Conservation (phyloP, 2,797 vertebrate genomes). For the Darevskia mixta region DNA sequence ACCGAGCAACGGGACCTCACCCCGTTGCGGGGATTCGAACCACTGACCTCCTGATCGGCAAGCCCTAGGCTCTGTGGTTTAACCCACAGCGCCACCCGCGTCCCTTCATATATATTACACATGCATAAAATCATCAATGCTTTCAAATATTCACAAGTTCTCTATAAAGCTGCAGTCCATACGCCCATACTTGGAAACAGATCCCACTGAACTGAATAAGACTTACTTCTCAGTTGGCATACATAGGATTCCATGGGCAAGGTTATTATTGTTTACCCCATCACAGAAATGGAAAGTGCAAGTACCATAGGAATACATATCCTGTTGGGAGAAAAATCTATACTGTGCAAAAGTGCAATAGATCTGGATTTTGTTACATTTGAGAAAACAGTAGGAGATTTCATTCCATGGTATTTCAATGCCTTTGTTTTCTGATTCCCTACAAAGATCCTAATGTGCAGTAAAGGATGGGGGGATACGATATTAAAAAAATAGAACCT, state of each 20-base stretch:
- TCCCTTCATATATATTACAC: no score
- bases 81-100: no score
- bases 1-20: no score
- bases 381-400: conserved; percentile 11
- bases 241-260: neutral
- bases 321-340: neutral
- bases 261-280: neutral
- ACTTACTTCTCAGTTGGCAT: no score
- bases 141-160: no score
- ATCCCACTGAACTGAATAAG: no score
- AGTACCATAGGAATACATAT: neutral
- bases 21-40: no score
- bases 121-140: no score
- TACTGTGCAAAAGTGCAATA: conserved; percentile 10
- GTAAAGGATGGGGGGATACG: conserved; percentile 5
- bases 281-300: neutral
- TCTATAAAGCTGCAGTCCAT: no score
- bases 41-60: no score
- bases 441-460: conserved; percentile 15
- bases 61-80: no score
- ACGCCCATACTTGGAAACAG: no score
- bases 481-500: neutral
- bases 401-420: conserved; percentile 5
- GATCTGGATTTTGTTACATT: conserved; percentile 11
- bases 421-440: conserved; percentile 24